Base-by-base conservation (phyloP, 2,113 vertebrate genomes). In the Corvus moneduloides region DNA sequence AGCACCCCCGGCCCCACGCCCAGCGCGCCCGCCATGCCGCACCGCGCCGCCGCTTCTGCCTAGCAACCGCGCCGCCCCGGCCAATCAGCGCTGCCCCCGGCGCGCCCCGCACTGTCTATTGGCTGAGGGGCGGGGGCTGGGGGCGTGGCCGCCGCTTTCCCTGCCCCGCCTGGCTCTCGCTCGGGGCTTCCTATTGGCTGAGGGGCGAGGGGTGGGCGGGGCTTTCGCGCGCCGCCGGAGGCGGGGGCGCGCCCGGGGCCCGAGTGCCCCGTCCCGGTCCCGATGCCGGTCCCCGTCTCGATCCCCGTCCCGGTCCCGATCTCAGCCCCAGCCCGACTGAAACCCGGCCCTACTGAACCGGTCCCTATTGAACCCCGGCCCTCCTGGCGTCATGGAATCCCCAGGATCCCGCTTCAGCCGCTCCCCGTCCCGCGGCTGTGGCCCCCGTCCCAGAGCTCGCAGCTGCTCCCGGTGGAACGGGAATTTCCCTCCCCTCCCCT, bases 1-100 rank as follows among this genome's bases (percentile, higher is more conserved):
- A 99, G 97, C 16, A 99, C 98, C 1, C 99, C 99, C 1, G 97
- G 95, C 4, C 99, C 99, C 16, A 98, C 97, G 3, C 98, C 98
- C 13, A 99, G 86, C 48, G 83, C 95, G 28, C 55, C 96, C 1
- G 97, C 92, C 99, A 99, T 99, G 39, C 74, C 77, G 37, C 64
- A 4, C 51, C 44, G 44, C 56, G 23, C 61, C 15, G 41, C 76
- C 76, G 35, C 84, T 69, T 83, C 66, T 10, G 30, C 77, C 37
- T 71, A 43, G 86, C 92, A 95, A 95, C 91, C 27, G 69, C 30
- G 2, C 16, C 9, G 17, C 37, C 17, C 4, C 18, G 20, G 12
- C 94, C 94, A 95, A 55, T 93, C 91, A 75, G 56, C 41, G 23
- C 33, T 27, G 22, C 4, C 7, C 9, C 3, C 2, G 2, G 6